Conservation (phyloP, 2,113 vertebrate species). For the Progne subis region DNA sequence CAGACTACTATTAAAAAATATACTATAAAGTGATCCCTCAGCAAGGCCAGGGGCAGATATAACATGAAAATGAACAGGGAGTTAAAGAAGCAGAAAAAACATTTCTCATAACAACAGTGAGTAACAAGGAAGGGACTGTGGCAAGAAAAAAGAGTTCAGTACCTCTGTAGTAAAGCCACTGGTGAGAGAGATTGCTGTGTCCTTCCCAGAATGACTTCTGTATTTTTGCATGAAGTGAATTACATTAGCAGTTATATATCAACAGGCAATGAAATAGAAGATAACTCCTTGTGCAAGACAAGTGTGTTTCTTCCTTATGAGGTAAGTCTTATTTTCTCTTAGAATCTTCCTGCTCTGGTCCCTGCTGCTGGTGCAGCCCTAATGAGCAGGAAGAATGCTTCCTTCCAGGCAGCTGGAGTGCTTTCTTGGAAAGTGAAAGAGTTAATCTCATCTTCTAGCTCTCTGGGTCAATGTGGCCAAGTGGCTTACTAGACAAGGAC, state of each 20-base stretch:
- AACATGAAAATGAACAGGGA: neutral
- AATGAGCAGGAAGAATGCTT: neutral
- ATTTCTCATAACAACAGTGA: neutral
- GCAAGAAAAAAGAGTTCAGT: neutral
- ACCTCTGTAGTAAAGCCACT: neutral
- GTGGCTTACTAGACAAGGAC: neutral
- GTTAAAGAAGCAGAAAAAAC: neutral
- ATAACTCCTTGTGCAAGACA: neutral
- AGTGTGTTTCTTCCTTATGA: neutral
- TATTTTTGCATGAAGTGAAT: neutral
- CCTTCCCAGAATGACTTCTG: neutral
- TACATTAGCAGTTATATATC: neutral
- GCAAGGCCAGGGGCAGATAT: neutral
- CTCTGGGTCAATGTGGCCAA: neutral
- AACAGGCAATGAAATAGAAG: neutral
- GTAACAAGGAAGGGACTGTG: neutral
- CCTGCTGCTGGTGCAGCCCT: neutral
- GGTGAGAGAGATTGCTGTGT: neutral
- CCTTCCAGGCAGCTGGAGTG: neutral
- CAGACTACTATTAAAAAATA: neutral
- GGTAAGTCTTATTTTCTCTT: neutral
- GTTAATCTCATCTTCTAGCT: neutral
- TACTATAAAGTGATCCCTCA: neutral
- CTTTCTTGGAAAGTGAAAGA: neutral
- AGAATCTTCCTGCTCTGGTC: accelerated